These are phyloP conservation scores for Pelodytes ibericus DNA, from an alignment of 2,797 vertebrate genomes.

Conservation along the genomic window DNA sequence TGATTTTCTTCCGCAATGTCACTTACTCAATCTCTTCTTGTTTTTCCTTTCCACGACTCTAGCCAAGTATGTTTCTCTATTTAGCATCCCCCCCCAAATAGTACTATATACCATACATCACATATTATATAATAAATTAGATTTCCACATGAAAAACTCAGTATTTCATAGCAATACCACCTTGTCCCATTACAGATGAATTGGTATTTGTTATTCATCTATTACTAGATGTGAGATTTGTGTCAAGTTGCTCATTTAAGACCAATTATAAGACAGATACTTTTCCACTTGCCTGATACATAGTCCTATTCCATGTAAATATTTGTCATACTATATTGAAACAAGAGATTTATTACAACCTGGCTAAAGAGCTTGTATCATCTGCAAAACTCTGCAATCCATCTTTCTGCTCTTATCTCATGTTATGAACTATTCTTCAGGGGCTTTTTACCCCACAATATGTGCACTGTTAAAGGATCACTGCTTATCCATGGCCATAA, in stretches of 20 bases:
- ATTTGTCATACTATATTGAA: slow-evolving; percentile 3
- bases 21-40: neutral
- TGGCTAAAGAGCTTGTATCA: neutral
- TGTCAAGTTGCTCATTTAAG: slow-evolving; percentile 16
- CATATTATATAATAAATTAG: neutral
- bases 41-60: slow-evolving; percentile 6
- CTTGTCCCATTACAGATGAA: too few species aligned
- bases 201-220: too few species aligned
- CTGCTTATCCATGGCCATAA: neutral
- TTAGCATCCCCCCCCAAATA: neutral
- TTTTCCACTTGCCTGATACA: neutral
- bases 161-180: neutral
- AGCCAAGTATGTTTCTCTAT: slow-evolving; percentile 1
- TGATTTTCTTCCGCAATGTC: neutral
- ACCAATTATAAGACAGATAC: slow-evolving; percentile 14
- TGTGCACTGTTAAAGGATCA: too few species aligned
- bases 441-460: neutral
- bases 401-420: neutral
- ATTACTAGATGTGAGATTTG: too few species aligned
- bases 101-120: too few species aligned
- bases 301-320: neutral
- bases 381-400: slow-evolving; percentile 7
- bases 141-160: neutral
- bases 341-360: neutral
- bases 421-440: slow-evolving; percentile 2